Evolutionary conservation across 2,113 vertebrate species (phyloP).

Genomic region (Rhynchomys soricoides): DNA sequence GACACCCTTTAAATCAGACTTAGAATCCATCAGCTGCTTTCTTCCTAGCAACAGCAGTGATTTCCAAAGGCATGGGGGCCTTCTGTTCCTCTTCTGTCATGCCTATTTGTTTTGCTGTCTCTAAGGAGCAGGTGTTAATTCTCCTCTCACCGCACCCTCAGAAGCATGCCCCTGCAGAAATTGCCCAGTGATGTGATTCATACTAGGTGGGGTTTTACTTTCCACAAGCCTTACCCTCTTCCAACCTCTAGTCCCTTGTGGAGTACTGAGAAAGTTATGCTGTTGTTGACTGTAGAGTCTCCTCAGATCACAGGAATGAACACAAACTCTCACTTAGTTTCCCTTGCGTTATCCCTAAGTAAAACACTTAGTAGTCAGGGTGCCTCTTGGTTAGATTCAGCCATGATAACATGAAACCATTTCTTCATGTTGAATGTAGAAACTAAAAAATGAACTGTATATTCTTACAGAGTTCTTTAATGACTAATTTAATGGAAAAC

Average conservation of each 20-base stretch:
- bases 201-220: neutral
- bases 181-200: neutral
- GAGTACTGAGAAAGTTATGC: neutral
- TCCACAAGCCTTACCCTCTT: neutral
- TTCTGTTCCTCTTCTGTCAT: neutral
- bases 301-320: neutral
- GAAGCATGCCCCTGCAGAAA: neutral
- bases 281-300: neutral
- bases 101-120: neutral
- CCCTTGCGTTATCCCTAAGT: neutral
- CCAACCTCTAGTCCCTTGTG: neutral
- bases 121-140: neutral
- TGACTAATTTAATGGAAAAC: constrained; percentile 21
- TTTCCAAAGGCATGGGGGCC: neutral
- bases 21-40: neutral
- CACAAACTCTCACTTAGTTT: neutral
- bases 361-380: neutral
- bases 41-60: neutral
- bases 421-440: neutral
- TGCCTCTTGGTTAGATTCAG: neutral
- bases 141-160: neutral
- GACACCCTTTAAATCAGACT: neutral
- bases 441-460: neutral
- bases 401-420: neutral
- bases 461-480: neutral